These are phyloP conservation scores for Bombus confusus DNA, from an alignment of 1,140 invertebrate genomes.

Conservation along the genomic window DNA sequence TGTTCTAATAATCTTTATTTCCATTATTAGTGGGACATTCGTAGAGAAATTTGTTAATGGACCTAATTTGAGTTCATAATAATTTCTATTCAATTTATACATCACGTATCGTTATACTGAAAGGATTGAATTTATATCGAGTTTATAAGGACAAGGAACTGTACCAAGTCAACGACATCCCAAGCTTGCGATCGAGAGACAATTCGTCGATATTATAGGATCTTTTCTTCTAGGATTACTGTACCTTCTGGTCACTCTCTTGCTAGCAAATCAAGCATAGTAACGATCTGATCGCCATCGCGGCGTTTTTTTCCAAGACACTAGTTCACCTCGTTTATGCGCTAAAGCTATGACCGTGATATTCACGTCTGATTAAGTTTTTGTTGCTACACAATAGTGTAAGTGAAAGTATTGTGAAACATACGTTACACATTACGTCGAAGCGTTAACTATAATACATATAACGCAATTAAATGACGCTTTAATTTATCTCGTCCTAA, in stretches of 20 bases:
- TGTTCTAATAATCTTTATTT: no score
- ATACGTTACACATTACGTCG: neutral
- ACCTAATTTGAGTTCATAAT: no score
- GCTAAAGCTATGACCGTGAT: constrained; percentile 45
- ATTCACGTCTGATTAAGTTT: constrained; percentile 40
- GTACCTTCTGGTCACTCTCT: constrained; percentile 17
- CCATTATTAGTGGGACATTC: no score
- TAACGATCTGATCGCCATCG: constrained; percentile 31
- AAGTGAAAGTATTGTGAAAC: constrained; percentile 42
- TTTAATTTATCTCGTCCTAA: constrained; percentile 7
- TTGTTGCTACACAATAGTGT: constrained; percentile 24
- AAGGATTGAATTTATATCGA: neutral
- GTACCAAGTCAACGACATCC: no score
- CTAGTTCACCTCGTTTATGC: constrained; percentile 48
- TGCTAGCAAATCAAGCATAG: constrained; percentile 24
- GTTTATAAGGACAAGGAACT: neutral
- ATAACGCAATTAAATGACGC: constrained; percentile 11
- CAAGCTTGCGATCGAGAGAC: neutral
- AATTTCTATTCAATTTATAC: no score
- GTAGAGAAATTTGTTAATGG: no score
- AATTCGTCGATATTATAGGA: neutral
- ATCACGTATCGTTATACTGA: no score
- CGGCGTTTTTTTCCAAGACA: neutral
- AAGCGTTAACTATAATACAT: neutral
- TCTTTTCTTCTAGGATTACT: neutral